These are phyloP conservation scores for Mesocentrotus franciscanus DNA, from an alignment of 53 echinoderm and acorn worm species.

Conservation along the genomic window DNA sequence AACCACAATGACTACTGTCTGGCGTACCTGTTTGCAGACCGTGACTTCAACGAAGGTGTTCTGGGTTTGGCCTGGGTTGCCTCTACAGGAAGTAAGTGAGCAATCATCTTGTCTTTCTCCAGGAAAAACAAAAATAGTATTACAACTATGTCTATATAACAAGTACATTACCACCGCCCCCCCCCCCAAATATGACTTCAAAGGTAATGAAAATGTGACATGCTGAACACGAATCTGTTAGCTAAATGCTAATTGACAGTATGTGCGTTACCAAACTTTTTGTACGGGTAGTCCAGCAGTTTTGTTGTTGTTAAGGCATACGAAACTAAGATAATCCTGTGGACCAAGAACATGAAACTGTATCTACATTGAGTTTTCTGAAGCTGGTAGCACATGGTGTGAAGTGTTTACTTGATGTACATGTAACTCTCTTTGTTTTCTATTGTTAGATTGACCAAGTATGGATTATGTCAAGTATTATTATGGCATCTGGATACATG, in stretches of 20 bases:
- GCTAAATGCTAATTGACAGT: background rate
- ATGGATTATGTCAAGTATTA: no score
- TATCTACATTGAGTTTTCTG: no score
- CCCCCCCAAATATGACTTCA: background rate
- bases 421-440: no score
- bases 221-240: no score
- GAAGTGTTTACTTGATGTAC: no score
- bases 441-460: no score
- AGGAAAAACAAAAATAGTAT: background rate
- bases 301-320: background rate
- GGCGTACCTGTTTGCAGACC: conserved; percentile 91
- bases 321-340: background rate
- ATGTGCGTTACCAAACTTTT: background rate
- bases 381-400: no score
- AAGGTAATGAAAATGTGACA: background rate
- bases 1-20: conserved; percentile 86
- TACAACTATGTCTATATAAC: no score
- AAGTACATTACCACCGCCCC: no score
- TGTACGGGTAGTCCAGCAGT: background rate
- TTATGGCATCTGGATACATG: no score
- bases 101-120: background rate
- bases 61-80: conserved; percentile 97
- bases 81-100: conserved; percentile 83
- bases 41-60: conserved; percentile 97
- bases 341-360: background rate